Percentiles rank a stretch among this genome's conserved stretches.
Evolutionary conservation across 2,113 vertebrate species (phyloP).

Genomic region (Pseudopipra pipra): DNA sequence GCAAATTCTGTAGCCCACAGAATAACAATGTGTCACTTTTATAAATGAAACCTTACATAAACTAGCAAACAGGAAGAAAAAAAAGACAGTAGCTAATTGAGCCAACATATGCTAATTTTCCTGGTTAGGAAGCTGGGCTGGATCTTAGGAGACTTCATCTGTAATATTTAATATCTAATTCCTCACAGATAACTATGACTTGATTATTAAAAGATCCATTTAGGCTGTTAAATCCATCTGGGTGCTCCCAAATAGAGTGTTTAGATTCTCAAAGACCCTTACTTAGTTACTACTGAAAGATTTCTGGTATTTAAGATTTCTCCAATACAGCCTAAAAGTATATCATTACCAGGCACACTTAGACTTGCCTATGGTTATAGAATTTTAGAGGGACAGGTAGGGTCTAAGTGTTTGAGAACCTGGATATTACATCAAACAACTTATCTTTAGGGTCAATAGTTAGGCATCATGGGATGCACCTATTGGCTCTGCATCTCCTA

Average conservation of each 20-base stretch:
- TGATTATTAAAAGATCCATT: neutral
- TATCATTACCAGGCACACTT: neutral
- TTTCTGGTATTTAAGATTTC: neutral
- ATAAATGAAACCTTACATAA: neutral
- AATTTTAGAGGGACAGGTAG: neutral
- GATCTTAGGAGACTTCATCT: neutral
- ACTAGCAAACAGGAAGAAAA: neutral
- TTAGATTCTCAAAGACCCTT: neutral
- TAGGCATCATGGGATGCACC: neutral
- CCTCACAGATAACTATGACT: neutral
- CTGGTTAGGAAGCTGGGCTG: neutral
- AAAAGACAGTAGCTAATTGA: neutral
- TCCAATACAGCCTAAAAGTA: neutral
- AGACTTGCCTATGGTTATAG: neutral
- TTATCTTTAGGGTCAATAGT: neutral
- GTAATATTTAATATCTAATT: neutral
- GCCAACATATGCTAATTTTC: neutral
- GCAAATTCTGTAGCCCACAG: neutral
- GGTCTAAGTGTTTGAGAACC: neutral
- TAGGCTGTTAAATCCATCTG: neutral
- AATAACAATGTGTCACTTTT: neutral
- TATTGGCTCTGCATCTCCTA: neutral
- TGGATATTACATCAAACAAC: neutral
- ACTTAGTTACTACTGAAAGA: neutral
- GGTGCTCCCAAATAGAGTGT: neutral